Evolutionary conservation across 2,113 vertebrate species (phyloP).

Genomic region (Seriola dumerili): DNA sequence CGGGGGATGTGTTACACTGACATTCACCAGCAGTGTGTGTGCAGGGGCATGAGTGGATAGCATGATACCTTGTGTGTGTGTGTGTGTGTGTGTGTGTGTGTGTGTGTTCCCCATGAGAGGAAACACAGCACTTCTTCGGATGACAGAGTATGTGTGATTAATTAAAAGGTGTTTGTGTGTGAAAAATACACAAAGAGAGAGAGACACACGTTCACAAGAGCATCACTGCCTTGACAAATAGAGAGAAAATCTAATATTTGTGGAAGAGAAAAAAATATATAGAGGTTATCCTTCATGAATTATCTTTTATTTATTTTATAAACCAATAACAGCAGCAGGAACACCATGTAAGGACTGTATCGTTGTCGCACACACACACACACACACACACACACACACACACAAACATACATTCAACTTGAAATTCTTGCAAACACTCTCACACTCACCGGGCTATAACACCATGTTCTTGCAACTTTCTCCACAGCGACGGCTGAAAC

Average conservation of each 20-base stretch:
- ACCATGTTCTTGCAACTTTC: slow-evolving; percentile 1
- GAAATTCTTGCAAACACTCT: slow-evolving; percentile 33
- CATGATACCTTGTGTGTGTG: slow-evolving; percentile 21
- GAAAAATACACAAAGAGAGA: not conserved
- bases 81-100: slow-evolving; percentile 3
- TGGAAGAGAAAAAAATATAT: slow-evolving; percentile 23
- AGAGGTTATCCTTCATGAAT: slow-evolving; percentile 32
- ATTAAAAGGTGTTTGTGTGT: slow-evolving; percentile 33
- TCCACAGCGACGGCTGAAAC: slow-evolving; percentile 42
- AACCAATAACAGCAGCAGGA: slow-evolving; percentile 52
- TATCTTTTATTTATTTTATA: slow-evolving; percentile 52
- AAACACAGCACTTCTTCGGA: slow-evolving; percentile 50
- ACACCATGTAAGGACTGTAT: slow-evolving; percentile 26
- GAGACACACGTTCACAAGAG: not conserved
- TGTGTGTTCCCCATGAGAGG: slow-evolving; percentile 21
- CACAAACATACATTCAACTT: slow-evolving; percentile 6
- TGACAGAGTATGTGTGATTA: slow-evolving; percentile 44
- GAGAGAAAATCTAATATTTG: slow-evolving; percentile 38
- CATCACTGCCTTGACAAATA: slow-evolving; percentile 16
- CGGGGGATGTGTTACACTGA: slow-evolving; percentile 56
- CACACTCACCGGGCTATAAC: slow-evolving; percentile 30
- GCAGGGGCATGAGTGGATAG: slow-evolving; percentile 20
- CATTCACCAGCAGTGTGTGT: slow-evolving; percentile 53
- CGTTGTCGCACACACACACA: slow-evolving; percentile 10
- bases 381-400: not conserved